Evolutionary conservation across 2,797 vertebrate genomes (phyloP), one percentile per base, ranked within the genome.

Genomic region (Schizothorax lantsangensis): DNA sequence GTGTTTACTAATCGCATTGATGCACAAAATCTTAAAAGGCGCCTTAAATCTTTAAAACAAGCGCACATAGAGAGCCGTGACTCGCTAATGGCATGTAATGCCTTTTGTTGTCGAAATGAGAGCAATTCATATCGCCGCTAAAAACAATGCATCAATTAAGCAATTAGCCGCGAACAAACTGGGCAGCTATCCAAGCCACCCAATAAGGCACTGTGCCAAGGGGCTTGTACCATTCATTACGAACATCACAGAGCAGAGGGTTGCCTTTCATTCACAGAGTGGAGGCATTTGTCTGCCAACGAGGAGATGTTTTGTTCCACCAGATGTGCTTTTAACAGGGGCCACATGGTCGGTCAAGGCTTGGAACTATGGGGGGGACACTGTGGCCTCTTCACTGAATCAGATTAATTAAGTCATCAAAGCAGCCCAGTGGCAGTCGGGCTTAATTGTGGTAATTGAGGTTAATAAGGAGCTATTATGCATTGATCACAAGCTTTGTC

Each of bases 131-230:
- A 95, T 95, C 94, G 93, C 94, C 92, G 91, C 93, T 94, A 94
- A 95, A 95, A 96, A 96, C 95, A 96, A 96, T 95, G 95, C 95
- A 95, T 96, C 95, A 96, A 96, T 96, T 95, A 96, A 96, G 94
- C 95, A 96, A 96, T 96, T 96, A 96, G 95, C 90, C 88, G 89
- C 90, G 94, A 96, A 95, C 95, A 96, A 95, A 95, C 95, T 96
- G 95, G 95, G 95, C 95, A 95, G 92, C 94, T 91, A 94, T 96
- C 95, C 95, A 96, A 95, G 94, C 93, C 93, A 88, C 88, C 90
- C 91, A 90, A 95, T 93, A 94, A 95, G 95, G 95, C 95, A 94
- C 94, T 90, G 94, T 96, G 95, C 95, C 95, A 96, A 96, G 94
- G 94, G 94, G 95, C 95, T 95, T 95, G 95, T 95, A 94, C 88